Percentiles rank a stretch among this genome's conserved stretches.
Evolutionary conservation across 2,113 vertebrate genomes (phyloP).

Genomic region (Elephas maximus): DNA sequence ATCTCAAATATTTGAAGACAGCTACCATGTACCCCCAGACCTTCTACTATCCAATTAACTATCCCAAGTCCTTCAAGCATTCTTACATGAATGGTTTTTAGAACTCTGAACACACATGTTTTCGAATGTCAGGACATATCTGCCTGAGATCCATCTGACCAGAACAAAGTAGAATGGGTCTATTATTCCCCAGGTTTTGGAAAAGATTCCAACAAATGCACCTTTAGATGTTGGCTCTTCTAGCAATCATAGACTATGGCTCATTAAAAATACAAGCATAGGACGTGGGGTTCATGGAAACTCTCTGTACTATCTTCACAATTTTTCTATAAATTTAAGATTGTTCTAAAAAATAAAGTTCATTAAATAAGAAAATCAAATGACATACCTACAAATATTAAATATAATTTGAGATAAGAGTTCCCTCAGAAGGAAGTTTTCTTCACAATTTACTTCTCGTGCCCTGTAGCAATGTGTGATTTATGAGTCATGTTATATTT

Average conservation of each 20-base stretch:
- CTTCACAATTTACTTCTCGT: neutral
- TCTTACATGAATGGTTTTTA: neutral
- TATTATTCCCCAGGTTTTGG: neutral
- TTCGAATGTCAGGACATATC: neutral
- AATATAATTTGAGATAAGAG: neutral
- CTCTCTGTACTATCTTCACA: neutral
- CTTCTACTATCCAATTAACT: neutral
- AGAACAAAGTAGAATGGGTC: neutral
- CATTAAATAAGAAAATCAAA: neutral
- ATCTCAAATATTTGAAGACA: neutral
- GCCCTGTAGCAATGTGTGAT: neutral
- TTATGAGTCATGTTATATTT: neutral
- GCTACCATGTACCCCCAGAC: neutral
- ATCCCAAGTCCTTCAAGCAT: neutral
- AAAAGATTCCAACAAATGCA: conserved; percentile 15
- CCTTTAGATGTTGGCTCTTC: neutral
- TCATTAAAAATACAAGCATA: neutral
- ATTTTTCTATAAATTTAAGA: conserved; percentile 5
- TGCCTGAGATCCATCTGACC: neutral
- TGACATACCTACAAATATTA: neutral
- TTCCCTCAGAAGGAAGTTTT: neutral
- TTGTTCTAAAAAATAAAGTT: neutral
- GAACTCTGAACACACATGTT: neutral
- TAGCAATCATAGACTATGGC: neutral
- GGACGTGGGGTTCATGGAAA: neutral